Conservation (phyloP, 2,888 invertebrate species). For the Diaperis boleti region DNA sequence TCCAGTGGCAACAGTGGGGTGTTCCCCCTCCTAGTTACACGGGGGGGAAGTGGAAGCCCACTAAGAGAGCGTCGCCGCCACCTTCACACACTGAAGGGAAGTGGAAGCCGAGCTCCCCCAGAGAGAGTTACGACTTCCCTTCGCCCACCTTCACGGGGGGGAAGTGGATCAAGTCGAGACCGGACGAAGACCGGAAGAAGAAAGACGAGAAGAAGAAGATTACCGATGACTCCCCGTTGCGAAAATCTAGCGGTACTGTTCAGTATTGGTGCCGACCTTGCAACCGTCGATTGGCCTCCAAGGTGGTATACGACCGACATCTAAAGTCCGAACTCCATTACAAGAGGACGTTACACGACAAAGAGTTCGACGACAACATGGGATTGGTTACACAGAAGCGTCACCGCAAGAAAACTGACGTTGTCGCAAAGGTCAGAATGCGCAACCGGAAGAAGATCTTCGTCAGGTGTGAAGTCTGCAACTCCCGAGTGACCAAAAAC, state of each 20-base stretch:
- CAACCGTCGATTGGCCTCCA: constrained; percentile 80
- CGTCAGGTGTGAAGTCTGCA: constrained; percentile 79
- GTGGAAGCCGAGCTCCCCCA: constrained; percentile 68
- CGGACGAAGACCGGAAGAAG: constrained; percentile 59
- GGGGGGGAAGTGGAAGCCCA: constrained; percentile 74
- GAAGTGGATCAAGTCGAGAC: constrained; percentile 69
- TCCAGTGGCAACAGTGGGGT: constrained; percentile 69
- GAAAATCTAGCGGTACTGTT: constrained; percentile 66
- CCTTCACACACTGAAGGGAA: constrained; percentile 72
- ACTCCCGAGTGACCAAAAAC: constrained; percentile 75
- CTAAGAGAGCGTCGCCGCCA: constrained; percentile 47
- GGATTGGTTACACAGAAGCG: constrained; percentile 48
- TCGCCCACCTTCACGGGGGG: constrained; percentile 67
- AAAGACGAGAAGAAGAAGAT: constrained; percentile 41
- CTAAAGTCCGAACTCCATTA: constrained; percentile 80
- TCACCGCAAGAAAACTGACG: constrained; percentile 48
- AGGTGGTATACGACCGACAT: constrained; percentile 82
- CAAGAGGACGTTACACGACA: constrained; percentile 75
- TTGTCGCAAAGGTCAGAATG: constrained; percentile 19
- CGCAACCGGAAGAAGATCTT: constrained; percentile 71
- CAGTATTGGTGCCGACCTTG: constrained; percentile 87
- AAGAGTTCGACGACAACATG: constrained; percentile 72
- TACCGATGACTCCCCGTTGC: constrained; percentile 58
- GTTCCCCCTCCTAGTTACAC: constrained; percentile 70
- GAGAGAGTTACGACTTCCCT: constrained; percentile 32